These are phyloP conservation scores for Odontomyia ornata DNA, from an alignment of 2,888 invertebrate genomes.

Conservation along the genomic window DNA sequence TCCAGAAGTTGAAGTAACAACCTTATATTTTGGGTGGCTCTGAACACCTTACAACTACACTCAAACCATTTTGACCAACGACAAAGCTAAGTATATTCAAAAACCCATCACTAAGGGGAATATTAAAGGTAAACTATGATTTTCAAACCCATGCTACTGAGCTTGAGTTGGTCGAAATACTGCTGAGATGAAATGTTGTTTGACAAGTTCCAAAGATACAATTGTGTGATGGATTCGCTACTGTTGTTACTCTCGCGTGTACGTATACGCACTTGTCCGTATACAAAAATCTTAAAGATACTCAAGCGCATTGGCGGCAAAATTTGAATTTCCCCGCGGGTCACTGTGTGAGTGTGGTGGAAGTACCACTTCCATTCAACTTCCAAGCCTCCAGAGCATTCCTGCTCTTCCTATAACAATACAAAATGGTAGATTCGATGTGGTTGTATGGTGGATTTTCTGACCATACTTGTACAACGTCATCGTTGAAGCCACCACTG, in stretches of 20 bases:
- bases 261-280: background rate
- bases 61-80: background rate
- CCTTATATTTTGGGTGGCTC: background rate
- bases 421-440: background rate
- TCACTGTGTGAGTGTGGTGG: background rate
- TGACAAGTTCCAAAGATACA: constrained; percentile 13
- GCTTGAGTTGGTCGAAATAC: background rate
- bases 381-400: constrained; percentile 5
- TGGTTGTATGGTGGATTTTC: background rate
- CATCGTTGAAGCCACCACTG: background rate
- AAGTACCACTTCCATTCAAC: constrained; percentile 16
- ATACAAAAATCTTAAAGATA: background rate
- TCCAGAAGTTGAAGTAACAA: background rate
- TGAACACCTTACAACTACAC: background rate
- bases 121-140: background rate
- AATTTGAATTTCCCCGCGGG: constrained; percentile 7
- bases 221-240: background rate
- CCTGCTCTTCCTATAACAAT: background rate
- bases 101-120: constrained; percentile 24
- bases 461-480: background rate
- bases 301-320: constrained; percentile 8
- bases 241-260: constrained; percentile 9
- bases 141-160: constrained; percentile 20
- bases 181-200: background rate
- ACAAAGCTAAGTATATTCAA: background rate